These are phyloP conservation scores for Paracyclopina nana DNA, from an alignment of 1,140 invertebrate genomes.

Conservation along the genomic window DNA sequence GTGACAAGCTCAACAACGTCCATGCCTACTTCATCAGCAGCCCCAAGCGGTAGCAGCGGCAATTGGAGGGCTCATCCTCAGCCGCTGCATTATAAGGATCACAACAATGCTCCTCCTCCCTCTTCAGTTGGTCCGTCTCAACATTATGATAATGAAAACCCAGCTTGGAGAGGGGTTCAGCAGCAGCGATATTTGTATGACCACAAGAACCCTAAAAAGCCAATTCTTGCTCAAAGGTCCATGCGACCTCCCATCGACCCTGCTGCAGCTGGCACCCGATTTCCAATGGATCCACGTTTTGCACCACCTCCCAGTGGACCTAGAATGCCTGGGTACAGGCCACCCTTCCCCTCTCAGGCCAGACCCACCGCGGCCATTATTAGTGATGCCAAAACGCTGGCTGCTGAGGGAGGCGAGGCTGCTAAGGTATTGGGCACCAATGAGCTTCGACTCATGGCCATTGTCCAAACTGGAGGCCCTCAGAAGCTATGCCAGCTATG, in stretches of 20 bases:
- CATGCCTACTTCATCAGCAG: too few species aligned
- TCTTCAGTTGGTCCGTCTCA: background rate
- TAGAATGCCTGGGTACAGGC: background rate
- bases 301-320: background rate
- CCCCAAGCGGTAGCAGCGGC: too few species aligned
- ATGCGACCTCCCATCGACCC: background rate
- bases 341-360: background rate
- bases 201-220: constrained; percentile 6
- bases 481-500: background rate
- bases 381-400: background rate
- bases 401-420: too few species aligned
- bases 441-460: background rate
- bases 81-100: background rate
- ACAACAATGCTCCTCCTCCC: background rate
- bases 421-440: background rate
- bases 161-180: background rate
- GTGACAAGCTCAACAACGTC: background rate
- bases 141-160: too few species aligned
- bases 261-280: background rate
- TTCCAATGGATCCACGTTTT: background rate
- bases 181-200: background rate
- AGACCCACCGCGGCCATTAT: background rate
- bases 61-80: background rate
- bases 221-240: background rate
- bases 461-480: background rate